Evolutionary conservation across 1,140 invertebrate species (phyloP), one percentile per base, ranked within the genome.

Genomic region (Myzus persicae): DNA sequence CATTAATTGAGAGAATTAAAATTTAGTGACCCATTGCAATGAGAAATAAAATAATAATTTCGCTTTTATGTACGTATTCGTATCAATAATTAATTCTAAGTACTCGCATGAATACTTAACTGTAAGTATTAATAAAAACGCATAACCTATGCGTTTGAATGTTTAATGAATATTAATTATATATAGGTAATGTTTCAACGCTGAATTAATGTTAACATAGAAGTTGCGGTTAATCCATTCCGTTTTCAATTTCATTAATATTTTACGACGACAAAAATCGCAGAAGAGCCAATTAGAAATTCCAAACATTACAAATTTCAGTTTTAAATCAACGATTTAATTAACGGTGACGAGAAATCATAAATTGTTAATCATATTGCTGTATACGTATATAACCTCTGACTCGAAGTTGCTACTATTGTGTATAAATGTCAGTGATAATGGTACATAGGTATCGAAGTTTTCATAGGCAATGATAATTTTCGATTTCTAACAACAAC

Each of bases 1-100:
- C 82, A 84, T 84, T 84, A 84, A 84, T 84, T 84, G 82, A 26
- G 82, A 40, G 38, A 31, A 40, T 84, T 84, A 84, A 42, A 84
- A 42, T 84, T 22, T 38, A 38, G 31, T 76, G 59, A 76, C 59
- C n/a, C 5, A 76, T n/a, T n/a, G 14, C 31, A 76, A 76, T 18
- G 59, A 18, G 36, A n/a, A 76, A 76, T n/a, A 76, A 76, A 76
- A 76, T n/a, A 76, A 76, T n/a, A 18, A 76, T 20, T 76, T 76
- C 14, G 14, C n/a, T 76, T 76, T n/a, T n/a, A 14, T n/a, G 31
- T 67, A n/a, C n/a, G n/a, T 76, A 6, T 76, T n/a, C 31, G 14
- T 76, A 36, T 20, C 11, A 76, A 76, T 76, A 76, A n/a, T n/a
- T 76, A n/a, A 18, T 51, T 76, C 14, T 67, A n/a, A 31, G 26